These are phyloP conservation scores for Mesembrinibis cayennensis DNA, from an alignment of 2,113 vertebrate genomes.

Conservation along the genomic window DNA sequence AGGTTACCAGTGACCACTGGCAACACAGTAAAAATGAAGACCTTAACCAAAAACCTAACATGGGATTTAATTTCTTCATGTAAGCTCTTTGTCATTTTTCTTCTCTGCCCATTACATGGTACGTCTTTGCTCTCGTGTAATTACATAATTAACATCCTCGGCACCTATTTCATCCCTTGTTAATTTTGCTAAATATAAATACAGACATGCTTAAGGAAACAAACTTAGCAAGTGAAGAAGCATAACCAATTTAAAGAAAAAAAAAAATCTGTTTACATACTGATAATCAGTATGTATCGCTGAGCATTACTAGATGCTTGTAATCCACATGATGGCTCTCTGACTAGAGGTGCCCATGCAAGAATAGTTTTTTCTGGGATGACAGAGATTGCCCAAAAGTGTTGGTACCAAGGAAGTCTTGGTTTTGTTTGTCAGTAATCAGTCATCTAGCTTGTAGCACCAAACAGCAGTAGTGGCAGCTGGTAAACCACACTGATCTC, in stretches of 20 bases:
- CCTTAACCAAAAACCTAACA: neutral
- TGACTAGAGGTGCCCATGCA: neutral
- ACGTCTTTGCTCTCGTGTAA: conserved; percentile 31
- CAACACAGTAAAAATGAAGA: neutral
- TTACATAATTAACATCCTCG: conserved; percentile 63
- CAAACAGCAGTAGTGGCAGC: neutral
- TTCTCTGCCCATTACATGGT: neutral
- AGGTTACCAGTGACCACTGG: neutral
- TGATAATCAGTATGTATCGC: neutral
- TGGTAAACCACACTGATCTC: neutral
- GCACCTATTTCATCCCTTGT: conserved; percentile 58
- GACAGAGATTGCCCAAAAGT: neutral
- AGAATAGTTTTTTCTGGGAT: neutral
- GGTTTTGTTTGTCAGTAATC: neutral
- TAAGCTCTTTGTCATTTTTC: conserved; percentile 8
- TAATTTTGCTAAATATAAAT: conserved; percentile 66
- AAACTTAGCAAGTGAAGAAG: conserved; percentile 28
- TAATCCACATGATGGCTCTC: neutral
- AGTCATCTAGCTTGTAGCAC: neutral
- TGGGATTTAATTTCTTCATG: conserved; percentile 5
- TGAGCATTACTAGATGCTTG: neutral
- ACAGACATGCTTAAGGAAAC: conserved; percentile 53
- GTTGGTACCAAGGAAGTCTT: neutral
- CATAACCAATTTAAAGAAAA: conserved; percentile 1
- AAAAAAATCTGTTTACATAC: neutral